Conservation (phyloP, 2,113 vertebrate species). For the Rutilus rutilus region DNA sequence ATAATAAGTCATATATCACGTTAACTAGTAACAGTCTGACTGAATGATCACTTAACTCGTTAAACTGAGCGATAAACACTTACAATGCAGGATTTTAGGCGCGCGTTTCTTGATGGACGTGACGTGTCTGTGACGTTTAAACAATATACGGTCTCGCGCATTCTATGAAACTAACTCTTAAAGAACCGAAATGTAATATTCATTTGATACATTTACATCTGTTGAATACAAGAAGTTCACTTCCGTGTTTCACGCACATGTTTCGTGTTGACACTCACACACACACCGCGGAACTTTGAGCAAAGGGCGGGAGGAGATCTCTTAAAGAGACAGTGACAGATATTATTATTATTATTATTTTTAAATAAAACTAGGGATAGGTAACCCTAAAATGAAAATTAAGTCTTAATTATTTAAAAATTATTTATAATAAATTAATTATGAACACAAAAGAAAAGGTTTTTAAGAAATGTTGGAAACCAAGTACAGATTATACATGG, state of each 20-base stretch:
- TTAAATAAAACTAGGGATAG: too few relatives aligned
- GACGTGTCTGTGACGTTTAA: not conserved
- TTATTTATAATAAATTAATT: too few relatives aligned
- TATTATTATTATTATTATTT: too few relatives aligned
- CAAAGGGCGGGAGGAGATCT: constrained; percentile 63
- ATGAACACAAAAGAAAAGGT: too few relatives aligned
- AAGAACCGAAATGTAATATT: not conserved
- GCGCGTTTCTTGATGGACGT: not conserved
- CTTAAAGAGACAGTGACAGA: constrained; percentile 49
- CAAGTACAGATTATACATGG: too few relatives aligned
- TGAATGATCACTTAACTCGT: not conserved
- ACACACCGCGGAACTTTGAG: constrained; percentile 68
- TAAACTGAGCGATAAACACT: not conserved
- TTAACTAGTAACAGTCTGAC: not conserved
- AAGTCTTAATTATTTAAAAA: too few relatives aligned
- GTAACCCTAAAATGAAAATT: too few relatives aligned
- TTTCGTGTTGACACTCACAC: constrained; percentile 25
- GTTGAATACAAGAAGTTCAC: not conserved
- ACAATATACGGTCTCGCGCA: not conserved
- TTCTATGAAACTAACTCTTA: not conserved
- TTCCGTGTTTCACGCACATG: constrained; percentile 21
- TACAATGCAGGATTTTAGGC: not conserved
- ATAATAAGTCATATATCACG: not conserved
- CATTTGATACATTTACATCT: not conserved
- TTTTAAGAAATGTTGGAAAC: too few relatives aligned